Evolutionary conservation across 2,113 vertebrate genomes (phyloP).

Genomic region (Chascanopsetta lugubris): DNA sequence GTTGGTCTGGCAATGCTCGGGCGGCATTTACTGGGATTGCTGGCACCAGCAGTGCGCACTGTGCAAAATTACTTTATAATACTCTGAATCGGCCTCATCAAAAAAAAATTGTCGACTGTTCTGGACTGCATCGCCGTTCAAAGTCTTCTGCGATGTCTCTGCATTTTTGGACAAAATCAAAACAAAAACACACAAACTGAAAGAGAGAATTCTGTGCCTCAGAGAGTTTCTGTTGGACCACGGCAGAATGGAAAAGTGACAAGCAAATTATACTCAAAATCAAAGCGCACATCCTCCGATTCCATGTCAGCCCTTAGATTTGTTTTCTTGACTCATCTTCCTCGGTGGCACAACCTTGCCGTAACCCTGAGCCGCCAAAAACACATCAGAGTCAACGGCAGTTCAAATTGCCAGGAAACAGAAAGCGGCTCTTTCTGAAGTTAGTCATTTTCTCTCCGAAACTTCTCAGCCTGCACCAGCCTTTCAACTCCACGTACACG

Average conservation of each 20-base stretch:
- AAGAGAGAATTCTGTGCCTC: not conserved
- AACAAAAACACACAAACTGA: too few species aligned
- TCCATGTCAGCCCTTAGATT: constrained; percentile 32
- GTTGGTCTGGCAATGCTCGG: constrained; percentile 21
- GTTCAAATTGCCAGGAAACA: constrained; percentile 57
- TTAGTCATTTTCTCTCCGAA: constrained; percentile 54
- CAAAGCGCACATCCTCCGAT: constrained; percentile 35
- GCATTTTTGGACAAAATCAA: too few species aligned
- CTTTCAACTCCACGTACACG: constrained; percentile 60
- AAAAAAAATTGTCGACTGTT: not conserved
- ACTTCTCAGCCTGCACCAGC: constrained; percentile 43
- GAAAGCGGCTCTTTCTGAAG: constrained; percentile 48
- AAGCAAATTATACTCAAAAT: too few species aligned
- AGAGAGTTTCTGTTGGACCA: not conserved
- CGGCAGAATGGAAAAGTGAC: too few species aligned
- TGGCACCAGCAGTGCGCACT: not conserved
- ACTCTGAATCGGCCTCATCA: not conserved
- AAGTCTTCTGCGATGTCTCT: too few species aligned
- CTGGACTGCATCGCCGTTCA: too few species aligned
- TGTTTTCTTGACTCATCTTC: constrained; percentile 41
- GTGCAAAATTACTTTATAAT: constrained; percentile 4
- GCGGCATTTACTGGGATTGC: constrained; percentile 9
- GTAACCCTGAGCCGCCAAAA: constrained; percentile 52
- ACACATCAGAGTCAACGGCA: constrained; percentile 45
- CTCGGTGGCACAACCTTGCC: constrained; percentile 41